Base-by-base conservation (phyloP, 2,888 invertebrate genomes). In the Apotomis turbidana region DNA sequence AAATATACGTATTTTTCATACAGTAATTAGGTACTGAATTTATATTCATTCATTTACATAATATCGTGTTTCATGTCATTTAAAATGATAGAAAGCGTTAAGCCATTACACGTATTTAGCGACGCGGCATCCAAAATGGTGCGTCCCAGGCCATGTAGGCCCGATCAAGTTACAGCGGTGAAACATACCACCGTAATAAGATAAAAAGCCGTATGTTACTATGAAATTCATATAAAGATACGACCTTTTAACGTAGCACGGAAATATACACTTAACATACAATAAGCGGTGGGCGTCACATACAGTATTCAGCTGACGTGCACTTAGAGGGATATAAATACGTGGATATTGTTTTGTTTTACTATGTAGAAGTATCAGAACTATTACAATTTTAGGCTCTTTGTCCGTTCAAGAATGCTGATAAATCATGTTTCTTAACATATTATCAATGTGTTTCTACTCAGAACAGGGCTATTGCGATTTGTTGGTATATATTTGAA, bases 211-310 rank as follows among this genome's bases (percentile, higher is more conserved):
- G 27, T 27, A 27, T 27, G 27, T 27, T 27, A 2, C 27, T 27
- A 27, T 27, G 27, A 27, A 27, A 27, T 27, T 27, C 27, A 27
- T 27, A 27, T 27, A 27, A 27, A 27, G 2, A 27, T 27, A 27
- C 27, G 27, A 27, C 27, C 27, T 27, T 27, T 27, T 27, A 27
- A 2, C 27, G 27, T 27, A 75, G 74, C 75, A 74, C 75, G 73
- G 76, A 80, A 80, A 79, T 83, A 82, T 79, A 80, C 79, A 81
- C 84, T 91, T 90, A 86, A 87, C 91, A 91, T 91, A 92, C 91
- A 92, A 92, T 92, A 85, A 81, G 61, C 72, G 64, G 89, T 90
- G 87, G 90, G 90, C 88, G 89, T 83, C 76, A 79, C 76, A 76
- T 77, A 74, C 75, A 77, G 74, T 72, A 73, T 75, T 74, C 60